These are phyloP conservation scores for Drosophila paranaensis DNA, from an alignment of 2,888 invertebrate genomes.

Conservation along the genomic window DNA sequence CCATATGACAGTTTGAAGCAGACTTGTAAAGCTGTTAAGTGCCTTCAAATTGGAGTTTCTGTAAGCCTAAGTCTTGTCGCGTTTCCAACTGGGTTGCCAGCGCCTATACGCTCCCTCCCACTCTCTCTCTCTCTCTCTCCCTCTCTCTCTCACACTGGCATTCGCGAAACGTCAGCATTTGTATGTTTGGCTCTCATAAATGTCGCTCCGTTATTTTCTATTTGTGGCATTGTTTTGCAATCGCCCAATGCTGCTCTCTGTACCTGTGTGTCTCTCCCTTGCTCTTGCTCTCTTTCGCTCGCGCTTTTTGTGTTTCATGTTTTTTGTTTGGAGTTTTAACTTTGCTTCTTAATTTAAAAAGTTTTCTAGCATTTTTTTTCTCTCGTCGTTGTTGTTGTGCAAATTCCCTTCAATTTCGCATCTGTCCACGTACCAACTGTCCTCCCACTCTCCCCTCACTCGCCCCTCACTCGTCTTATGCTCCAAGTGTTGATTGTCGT, in stretches of 20 bases:
- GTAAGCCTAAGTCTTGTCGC: conserved; percentile 40
- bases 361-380: conserved; percentile 61
- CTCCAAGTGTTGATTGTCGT: conserved; percentile 55
- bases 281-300: neutral
- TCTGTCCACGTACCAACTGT: conserved; percentile 41
- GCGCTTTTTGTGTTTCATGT: conserved; percentile 8
- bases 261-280: neutral
- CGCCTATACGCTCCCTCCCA: neutral
- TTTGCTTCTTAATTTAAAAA: conserved; percentile 78
- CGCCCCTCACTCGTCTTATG: neutral
- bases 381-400: conserved; percentile 20
- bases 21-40: conserved; percentile 53
- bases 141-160: too few species aligned
- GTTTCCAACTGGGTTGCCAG: conserved; percentile 4
- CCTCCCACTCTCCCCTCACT: neutral
- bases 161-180: conserved; percentile 43
- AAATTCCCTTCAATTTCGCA: conserved; percentile 65
- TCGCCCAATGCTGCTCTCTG: conserved; percentile 22
- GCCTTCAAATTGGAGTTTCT: conserved; percentile 49
- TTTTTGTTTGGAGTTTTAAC: conserved; percentile 69
- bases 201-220: conserved; percentile 53
- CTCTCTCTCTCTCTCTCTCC: neutral
- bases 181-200: conserved; percentile 59
- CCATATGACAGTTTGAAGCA: conserved; percentile 21
- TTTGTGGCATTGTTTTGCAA: conserved; percentile 33